These are phyloP conservation scores for Entomobrya multifasciata DNA, from an alignment of 2,888 invertebrate species.

Conservation along the genomic window DNA sequence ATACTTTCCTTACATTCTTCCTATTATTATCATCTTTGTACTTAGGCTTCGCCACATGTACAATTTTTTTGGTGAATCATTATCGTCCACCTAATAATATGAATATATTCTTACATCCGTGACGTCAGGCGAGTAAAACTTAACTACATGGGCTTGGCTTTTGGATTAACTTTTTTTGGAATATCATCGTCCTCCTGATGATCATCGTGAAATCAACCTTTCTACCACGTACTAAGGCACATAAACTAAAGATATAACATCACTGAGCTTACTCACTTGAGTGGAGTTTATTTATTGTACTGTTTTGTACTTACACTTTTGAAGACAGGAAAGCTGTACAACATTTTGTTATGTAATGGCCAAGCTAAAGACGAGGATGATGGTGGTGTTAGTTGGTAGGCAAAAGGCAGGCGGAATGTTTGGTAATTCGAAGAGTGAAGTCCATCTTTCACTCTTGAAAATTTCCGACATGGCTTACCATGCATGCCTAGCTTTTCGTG, in stretches of 20 bases:
- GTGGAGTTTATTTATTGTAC: slow-evolving; percentile 52
- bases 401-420: slow-evolving; percentile 36
- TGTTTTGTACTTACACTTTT: slow-evolving; percentile 27
- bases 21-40: neutral
- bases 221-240: neutral
- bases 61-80: slow-evolving; percentile 31
- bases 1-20: slow-evolving; percentile 1
- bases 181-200: slow-evolving; percentile 14
- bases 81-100: slow-evolving; percentile 11
- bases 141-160: slow-evolving; percentile 62
- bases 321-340: slow-evolving; percentile 42
- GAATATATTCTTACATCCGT: no score
- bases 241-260: slow-evolving; percentile 12
- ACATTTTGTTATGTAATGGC: slow-evolving; percentile 30
- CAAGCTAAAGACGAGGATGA: neutral
- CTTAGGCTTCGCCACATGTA: neutral
- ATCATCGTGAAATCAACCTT: neutral
- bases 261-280: no score
- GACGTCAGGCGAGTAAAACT: slow-evolving; percentile 37
- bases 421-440: slow-evolving; percentile 63
- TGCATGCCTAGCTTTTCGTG: slow-evolving; percentile 26
- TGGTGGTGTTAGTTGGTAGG: neutral
- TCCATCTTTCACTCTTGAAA: slow-evolving; percentile 63
- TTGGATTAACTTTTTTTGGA: slow-evolving; percentile 38
- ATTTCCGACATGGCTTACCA: slow-evolving; percentile 13